Base-by-base conservation (phyloP, 1,140 invertebrate genomes). In the Drosophila littoralis region DNA sequence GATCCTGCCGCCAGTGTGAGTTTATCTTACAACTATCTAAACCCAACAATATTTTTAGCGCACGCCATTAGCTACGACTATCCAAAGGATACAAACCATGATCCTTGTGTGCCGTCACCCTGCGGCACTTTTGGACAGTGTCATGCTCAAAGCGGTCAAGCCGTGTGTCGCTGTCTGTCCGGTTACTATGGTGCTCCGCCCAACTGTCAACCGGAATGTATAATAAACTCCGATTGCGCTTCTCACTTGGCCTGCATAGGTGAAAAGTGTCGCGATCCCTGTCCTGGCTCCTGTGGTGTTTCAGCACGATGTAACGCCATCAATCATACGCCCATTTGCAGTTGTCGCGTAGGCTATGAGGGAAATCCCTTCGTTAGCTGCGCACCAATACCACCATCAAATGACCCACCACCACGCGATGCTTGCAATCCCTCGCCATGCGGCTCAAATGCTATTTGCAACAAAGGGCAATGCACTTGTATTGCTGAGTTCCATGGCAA, bases 291-390 rank as follows among this genome's bases (percentile, higher is more conserved):
- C n/a, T 97, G 96, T 92, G 96, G 96, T 7, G 93, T 95, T 45
- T 96, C 96, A 89, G 96, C 97, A n/a, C 93, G 95, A 76, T 98
- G 97, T 90, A 95, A 95, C 75, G 96, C 97, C 4, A 95, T 97
- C 12, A 96, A 97, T 84, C 97, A 98, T 83, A 96, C 96, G 71
- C 96, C 97, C 6, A 94, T 95, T n/a, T 97, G 97, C 79, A 96
- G 95, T 9, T 97, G 97, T 91, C 93, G 94, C 33, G 78, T 94
- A 42, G 95, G 95, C 55, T 96, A 95, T 77, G 94, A 95, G n/a
- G 97, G 97, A 17, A 96, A 97, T 94, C 96, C 97, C 48, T 97
- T 97, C 80, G 94, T 94, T 1, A 93, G 93, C 40, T 97, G 96
- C 81, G 93, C 43, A 5, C 92, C 72, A 33, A 79, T 92, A 70